Evolutionary conservation across 2,113 vertebrate genomes (phyloP).

Genomic region (Athene noctua): DNA sequence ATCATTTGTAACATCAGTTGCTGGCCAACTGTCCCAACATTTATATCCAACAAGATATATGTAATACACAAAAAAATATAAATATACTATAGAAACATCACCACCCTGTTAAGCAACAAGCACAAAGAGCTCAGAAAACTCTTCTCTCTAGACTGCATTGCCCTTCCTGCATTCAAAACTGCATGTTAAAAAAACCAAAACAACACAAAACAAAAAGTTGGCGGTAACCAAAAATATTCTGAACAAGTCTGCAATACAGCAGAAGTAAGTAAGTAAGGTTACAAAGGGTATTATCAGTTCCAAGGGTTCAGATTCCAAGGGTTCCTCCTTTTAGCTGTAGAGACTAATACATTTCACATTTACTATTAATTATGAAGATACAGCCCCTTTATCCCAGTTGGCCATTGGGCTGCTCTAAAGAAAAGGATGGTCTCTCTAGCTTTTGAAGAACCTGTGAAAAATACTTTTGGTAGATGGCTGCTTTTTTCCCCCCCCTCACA

Average conservation of each 20-base stretch:
- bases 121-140: not conserved
- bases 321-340: not conserved
- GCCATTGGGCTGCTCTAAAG: not conserved
- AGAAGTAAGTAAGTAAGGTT: not conserved
- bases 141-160: not conserved
- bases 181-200: not conserved
- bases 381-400: not conserved
- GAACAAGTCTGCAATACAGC: not conserved
- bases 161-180: too few species aligned
- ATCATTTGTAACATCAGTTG: accelerated
- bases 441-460: not conserved
- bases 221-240: not conserved
- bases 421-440: not conserved
- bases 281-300: not conserved
- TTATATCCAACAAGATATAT: not conserved
- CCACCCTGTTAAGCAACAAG: not conserved
- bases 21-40: not conserved
- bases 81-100: not conserved
- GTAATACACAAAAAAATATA: not conserved
- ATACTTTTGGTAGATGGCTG: constrained; percentile 11
- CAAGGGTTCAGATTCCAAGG: not conserved
- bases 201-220: not conserved
- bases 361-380: not conserved
- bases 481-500: not conserved
- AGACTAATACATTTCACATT: not conserved